Evolutionary conservation across 2,888 invertebrate genomes (phyloP), one percentile per base, ranked within the genome.

Genomic region (Hofmannophila pseudospretella): DNA sequence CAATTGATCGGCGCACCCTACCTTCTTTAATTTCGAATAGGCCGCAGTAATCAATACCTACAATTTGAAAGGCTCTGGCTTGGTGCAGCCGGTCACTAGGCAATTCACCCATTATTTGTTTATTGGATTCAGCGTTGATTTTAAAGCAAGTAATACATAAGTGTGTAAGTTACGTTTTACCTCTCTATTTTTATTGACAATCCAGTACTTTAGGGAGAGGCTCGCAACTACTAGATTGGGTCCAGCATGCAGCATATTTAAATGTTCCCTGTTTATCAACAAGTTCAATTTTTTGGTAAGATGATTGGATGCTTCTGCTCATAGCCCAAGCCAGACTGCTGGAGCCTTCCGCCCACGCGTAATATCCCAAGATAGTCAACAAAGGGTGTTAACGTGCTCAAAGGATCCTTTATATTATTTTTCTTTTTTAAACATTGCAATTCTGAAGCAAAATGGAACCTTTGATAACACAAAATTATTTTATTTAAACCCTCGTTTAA

Each of bases 61-160:
- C 29, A 8, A 14, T 38, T 5, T 38, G 10, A 13, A 38, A 41
- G 0, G 36, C n/a, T 3, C 34, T 26, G 13, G 9, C 28, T 7
- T 27, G 29, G 22, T 9, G 35, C 1, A 38, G 26, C 7, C 43
- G 13, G 0, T 20, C 13, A 2, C 19, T 8, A 1, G 42, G 42
- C 30, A 43, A 14, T 7, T 32, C 31, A 5, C 39, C 43, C 37
- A 39, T 43, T 4, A 43, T 14, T 7, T 43, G 43, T 8, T 32
- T 34, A 1, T 35, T 25, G 0, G 38, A 22, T 1, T 9, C 35
- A 20, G 38, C 40, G 8, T 42, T 42, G 2, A 32, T 23, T 20
- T 36, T 32, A 10, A 39, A 42, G 28, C 42, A 42, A 4, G 7
- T 20, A 1, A 42, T 11, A 36, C 42, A 42, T 34, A 39, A n/a